phyloP scores from a whole-genome alignment of 2,113 vertebrate genomes.

The Nannobrachium achirus region DNA sequence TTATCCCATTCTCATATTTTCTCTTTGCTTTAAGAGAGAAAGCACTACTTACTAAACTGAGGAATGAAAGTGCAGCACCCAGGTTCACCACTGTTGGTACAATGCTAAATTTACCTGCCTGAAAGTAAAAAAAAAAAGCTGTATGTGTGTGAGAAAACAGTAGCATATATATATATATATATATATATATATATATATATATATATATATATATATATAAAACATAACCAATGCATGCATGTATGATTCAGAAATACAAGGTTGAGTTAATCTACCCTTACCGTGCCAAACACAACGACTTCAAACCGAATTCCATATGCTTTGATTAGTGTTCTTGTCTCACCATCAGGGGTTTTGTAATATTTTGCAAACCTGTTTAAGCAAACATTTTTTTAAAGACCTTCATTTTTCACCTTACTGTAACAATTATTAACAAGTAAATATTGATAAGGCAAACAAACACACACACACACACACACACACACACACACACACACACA shows the following conservation, averaged over 20 bases:
- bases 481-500: too few relatives aligned
- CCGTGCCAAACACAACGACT: conserved; percentile 88
- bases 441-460: too few relatives aligned
- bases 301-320: conserved; percentile 90
- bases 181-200: too few relatives aligned
- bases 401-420: background rate
- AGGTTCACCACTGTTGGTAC: conserved; percentile 89
- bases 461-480: too few relatives aligned
- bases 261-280: conserved; percentile 64
- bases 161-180: too few relatives aligned
- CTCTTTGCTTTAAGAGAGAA: background rate
- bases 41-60: conserved; percentile 83
- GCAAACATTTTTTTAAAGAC: background rate
- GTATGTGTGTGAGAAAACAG: background rate
- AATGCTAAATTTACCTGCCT: conserved; percentile 89
- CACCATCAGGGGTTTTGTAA: conserved; percentile 69
- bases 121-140: background rate
- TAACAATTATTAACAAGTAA: background rate
- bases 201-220: too few relatives aligned
- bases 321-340: conserved; percentile 83
- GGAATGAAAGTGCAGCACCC: conserved; percentile 83
- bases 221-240: too few relatives aligned
- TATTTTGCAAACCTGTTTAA: conserved; percentile 87
- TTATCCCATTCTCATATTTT: background rate
- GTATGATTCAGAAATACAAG: too few relatives aligned